Base-by-base conservation (phyloP, 2,113 vertebrate species). In the Brachyhypopomus occidentalis region DNA sequence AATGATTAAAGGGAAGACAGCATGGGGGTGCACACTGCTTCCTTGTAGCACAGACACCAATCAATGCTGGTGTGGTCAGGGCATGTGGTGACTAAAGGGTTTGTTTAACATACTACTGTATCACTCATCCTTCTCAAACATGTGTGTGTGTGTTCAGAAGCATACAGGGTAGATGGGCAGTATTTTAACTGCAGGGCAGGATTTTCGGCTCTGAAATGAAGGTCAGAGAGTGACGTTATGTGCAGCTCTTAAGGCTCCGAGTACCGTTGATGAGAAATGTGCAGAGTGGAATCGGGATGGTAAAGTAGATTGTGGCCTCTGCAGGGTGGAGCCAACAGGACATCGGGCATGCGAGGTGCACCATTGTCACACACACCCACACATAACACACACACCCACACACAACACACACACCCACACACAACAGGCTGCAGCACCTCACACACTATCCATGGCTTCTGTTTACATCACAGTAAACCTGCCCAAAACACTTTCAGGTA, bases 1-100 rank as follows among this genome's bases (percentile, higher is more conserved):
- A 94, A 94, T 94, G 89, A 89, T 30, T 94, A 92, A 94, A 30
- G 30, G 30, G 30, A 91, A 17, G 5, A 63, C 71, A 48, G 67
- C 75, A 82, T 74, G 52, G 89, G 90, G 89, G 89, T 90, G 93
- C 91, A 91, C 90, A 91, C 92, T 88, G 92, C 92, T 92, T 89
- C 85, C 90, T 87, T 89, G 84, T 88, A 82, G 85, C 86, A 88
- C 87, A 89, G 84, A 23, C 79, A 48, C 55, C 36, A 82, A 91
- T 92, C 90, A 67, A 91, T 90, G 88, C 71, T 82, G 80, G 83
- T 84, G 89, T 78, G 84, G 83, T 86, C 84, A 56, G 11, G 11
- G 80, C 72, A 72, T 14, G n/a, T 74, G 25, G n/a, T 52, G 62
- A 81, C 82, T 88, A 79, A 92, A 92, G 87, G 82, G 84, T 30